phyloP scores from a whole-genome alignment of 2,888 invertebrate genomes.

The Pandemis cinnamomeana region DNA sequence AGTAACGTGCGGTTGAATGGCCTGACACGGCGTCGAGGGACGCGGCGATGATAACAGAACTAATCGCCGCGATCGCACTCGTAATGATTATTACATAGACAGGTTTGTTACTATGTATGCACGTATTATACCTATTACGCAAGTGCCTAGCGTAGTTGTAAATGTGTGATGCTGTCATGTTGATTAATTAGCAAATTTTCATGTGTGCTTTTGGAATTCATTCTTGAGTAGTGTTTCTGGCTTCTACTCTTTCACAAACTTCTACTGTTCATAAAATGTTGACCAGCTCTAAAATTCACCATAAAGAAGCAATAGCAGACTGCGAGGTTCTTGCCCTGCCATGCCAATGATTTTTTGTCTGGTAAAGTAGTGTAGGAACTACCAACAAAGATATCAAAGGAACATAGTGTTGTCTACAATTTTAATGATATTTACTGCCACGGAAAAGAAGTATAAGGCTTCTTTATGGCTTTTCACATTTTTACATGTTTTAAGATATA shows the following conservation, averaged over 20 bases:
- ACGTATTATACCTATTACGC: slow-evolving; percentile 37
- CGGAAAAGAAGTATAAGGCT: too few relatives aligned
- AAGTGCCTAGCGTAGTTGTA: slow-evolving; percentile 32
- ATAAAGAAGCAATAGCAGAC: too few relatives aligned
- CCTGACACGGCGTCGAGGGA: slow-evolving; percentile 62
- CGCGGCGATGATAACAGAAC: slow-evolving; percentile 37
- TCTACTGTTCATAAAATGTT: neutral
- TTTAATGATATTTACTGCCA: too few relatives aligned
- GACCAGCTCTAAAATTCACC: too few relatives aligned
- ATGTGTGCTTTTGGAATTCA: neutral
- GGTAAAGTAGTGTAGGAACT: too few relatives aligned
- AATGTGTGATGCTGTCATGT: slow-evolving; percentile 28
- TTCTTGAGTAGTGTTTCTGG: neutral
- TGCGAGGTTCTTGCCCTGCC: too few relatives aligned
- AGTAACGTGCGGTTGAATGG: slow-evolving; percentile 70
- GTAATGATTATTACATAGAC: slow-evolving; percentile 42
- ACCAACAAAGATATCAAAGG: too few relatives aligned
- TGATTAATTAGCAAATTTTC: slow-evolving; percentile 1
- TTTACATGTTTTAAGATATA: too few relatives aligned
- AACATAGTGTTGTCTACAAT: too few relatives aligned
- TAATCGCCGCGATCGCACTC: slow-evolving; percentile 36
- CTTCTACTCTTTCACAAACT: neutral
- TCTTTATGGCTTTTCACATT: too few relatives aligned
- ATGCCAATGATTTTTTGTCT: too few relatives aligned
- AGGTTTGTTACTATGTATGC: slow-evolving; percentile 41